Evolutionary conservation across 2,888 invertebrate species (phyloP), one percentile per base, ranked within the genome.

Genomic region (Drosophila formosana): DNA sequence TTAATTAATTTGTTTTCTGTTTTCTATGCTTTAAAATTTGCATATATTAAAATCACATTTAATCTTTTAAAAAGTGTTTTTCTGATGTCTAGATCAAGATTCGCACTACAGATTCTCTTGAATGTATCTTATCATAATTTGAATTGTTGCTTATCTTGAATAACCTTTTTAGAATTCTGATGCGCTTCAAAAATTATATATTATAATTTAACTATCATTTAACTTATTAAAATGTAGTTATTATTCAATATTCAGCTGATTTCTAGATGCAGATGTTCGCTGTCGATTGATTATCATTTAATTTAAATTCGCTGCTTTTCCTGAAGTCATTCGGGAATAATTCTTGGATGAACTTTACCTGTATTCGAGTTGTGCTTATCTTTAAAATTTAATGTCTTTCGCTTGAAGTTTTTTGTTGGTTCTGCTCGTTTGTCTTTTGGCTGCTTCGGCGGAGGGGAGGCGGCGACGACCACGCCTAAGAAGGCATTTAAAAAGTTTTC

Each of bases 401-500:
- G 13, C 39, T 18, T 41, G 39, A 7, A 3, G 18, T 41, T 41
- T 37, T 37, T 37, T 37, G 4, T 37, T 30, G 30, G 30, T 30
- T 11, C 37, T n/a, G 2, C n/a, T 37, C n/a, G 37, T 37, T 34
- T 11, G 11, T 11, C 39, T n/a, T 37, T 9, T 9, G 4, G n/a
- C 26, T 8, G 37, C 51, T 26, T 55, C n/a, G 32, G 13, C 9
- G 23, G 32, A 3, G 13, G 4, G 6, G 13, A 26, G 37, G 32
- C 18, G 18, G 18, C 18, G 18, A 18, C 1, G 23, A 50, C 55
- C 66, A 57, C 52, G 65, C 62, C 63, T 45, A 66, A 71, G 62
- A 71, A 80, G 60, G 86, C 83, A 86, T 83, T 83, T 83, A 88
- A 88, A 80, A 85, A 84, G 68, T 84, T 89, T 89, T 71, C 85